These are phyloP conservation scores for Neopelma chrysocephalum DNA, from an alignment of 2,797 vertebrate species.

Conservation along the genomic window DNA sequence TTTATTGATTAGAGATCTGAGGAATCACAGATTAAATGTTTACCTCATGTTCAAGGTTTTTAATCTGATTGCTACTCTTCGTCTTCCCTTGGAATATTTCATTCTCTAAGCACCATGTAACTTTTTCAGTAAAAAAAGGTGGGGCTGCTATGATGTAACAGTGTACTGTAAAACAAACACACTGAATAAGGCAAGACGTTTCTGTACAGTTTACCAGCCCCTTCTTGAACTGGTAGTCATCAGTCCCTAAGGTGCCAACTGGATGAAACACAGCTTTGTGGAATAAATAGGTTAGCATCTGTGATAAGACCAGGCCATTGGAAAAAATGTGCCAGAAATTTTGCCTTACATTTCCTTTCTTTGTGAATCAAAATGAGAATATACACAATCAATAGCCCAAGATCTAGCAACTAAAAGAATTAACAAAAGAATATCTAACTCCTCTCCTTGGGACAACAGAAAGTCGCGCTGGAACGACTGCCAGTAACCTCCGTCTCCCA, in stretches of 20 bases:
- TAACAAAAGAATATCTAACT: no score
- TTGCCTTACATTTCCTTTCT: neutral
- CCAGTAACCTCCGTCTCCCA: no score
- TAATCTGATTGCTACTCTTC: neutral
- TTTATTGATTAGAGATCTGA: neutral
- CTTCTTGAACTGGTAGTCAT: neutral
- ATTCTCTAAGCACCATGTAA: neutral
- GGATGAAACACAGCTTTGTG: neutral
- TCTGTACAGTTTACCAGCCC: neutral
- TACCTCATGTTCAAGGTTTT: neutral
- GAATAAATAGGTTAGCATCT: neutral
- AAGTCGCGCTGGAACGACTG: no score
- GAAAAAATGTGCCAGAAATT: neutral
- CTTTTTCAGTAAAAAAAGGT: neutral
- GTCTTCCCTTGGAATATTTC: neutral
- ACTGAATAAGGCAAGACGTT: neutral
- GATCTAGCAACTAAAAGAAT: no score
- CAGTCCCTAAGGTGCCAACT: neutral
- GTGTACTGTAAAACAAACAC: neutral
- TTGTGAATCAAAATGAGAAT: neutral
- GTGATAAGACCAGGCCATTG: neutral
- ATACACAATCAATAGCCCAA: no score
- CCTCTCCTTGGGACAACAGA: no score
- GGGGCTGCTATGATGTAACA: neutral
- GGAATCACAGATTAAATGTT: neutral